These are phyloP conservation scores for Gambusia yucatana DNA, from an alignment of 2,797 vertebrate species.

Conservation along the genomic window DNA sequence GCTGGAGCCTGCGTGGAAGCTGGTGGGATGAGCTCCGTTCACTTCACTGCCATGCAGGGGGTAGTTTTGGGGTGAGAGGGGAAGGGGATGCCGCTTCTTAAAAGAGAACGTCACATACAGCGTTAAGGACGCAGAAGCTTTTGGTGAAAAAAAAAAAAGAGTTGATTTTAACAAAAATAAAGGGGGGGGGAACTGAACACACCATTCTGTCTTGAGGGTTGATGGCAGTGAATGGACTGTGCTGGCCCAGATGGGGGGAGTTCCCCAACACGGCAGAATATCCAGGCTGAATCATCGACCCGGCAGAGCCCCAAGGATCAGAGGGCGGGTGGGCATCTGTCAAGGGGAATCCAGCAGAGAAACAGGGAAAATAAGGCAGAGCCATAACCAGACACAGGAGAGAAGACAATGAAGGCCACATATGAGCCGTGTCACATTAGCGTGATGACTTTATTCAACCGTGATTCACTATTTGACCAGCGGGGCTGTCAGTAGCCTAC, in stretches of 20 bases:
- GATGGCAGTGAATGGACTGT: constrained; percentile 86
- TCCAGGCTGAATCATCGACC: constrained; percentile 88
- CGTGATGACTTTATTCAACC: constrained; percentile 71
- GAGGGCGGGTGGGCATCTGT: constrained; percentile 87
- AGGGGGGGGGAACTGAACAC: constrained; percentile 52
- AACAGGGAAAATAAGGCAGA: constrained; percentile 24
- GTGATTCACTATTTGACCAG: constrained; percentile 47
- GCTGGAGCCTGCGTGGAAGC: constrained; percentile 86
- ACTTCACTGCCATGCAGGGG: constrained; percentile 92
- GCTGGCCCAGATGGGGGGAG: constrained; percentile 83
- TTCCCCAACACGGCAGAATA: constrained; percentile 88
- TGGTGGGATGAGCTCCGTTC: constrained; percentile 85
- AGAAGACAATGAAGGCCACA: constrained; percentile 69
- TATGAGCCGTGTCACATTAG: constrained; percentile 73
- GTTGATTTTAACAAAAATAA: constrained; percentile 10
- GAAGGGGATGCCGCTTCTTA: constrained; percentile 82
- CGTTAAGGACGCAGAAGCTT: constrained; percentile 28
- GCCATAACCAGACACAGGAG: constrained; percentile 62
- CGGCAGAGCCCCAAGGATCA: constrained; percentile 88
- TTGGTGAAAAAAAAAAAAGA: constrained; percentile 15
- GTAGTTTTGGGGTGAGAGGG: constrained; percentile 88
- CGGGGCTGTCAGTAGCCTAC: constrained; percentile 26
- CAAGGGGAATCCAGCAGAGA: constrained; percentile 47
- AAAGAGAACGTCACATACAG: constrained; percentile 25
- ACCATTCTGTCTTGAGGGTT: constrained; percentile 95